Evolutionary conservation across 2,113 vertebrate species (phyloP).

Genomic region (Cacatua alba): DNA sequence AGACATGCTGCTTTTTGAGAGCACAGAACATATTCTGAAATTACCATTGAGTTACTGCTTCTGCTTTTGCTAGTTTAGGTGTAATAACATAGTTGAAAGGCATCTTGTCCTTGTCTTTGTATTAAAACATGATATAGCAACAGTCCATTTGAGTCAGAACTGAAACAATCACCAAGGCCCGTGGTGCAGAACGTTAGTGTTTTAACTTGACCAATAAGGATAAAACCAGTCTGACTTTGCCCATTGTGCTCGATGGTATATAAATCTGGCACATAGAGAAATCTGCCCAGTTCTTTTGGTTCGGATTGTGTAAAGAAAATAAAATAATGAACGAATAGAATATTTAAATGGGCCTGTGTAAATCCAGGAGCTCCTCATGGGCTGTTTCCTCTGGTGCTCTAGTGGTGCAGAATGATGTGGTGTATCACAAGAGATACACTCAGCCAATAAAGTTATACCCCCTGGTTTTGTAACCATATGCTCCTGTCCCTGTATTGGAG

Average conservation of each 20-base stretch:
- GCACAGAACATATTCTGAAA: background rate
- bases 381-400: background rate
- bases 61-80: background rate
- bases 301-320: conserved; percentile 12
- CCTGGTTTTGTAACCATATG: background rate
- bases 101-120: background rate
- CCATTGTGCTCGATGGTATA: conserved; percentile 25
- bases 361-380: conserved; percentile 10
- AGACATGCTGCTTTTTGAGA: conserved; percentile 38
- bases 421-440: background rate
- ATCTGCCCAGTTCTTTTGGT: conserved; percentile 7
- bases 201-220: conserved; percentile 6
- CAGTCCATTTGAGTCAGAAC: background rate
- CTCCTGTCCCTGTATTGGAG: background rate
- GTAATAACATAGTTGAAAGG: background rate
- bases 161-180: background rate
- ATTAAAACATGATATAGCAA: background rate
- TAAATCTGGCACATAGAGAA: conserved; percentile 49
- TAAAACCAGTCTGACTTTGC: background rate
- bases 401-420: background rate
- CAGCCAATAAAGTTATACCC: background rate
- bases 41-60: background rate
- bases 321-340: background rate
- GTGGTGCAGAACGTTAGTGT: background rate
- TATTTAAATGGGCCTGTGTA: conserved; percentile 4